Evolutionary conservation across 2,113 vertebrate genomes (phyloP).

Genomic region (Leuciscus idus): DNA sequence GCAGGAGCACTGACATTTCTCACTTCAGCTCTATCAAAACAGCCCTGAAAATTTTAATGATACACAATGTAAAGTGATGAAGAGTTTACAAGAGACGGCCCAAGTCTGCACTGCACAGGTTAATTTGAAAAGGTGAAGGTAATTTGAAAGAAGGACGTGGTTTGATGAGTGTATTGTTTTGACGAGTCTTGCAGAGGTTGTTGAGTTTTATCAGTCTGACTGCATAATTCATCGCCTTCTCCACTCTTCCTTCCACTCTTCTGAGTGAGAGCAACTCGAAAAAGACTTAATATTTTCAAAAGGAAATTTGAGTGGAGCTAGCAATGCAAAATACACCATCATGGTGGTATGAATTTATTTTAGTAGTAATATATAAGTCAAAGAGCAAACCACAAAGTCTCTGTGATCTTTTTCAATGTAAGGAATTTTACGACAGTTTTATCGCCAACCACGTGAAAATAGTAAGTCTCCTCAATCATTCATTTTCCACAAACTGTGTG

Average conservation of each 20-base stretch:
- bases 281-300: neutral
- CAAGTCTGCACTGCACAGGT: slow-evolving; percentile 16
- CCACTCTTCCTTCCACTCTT: neutral
- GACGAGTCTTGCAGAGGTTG: neutral
- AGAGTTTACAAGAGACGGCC: neutral
- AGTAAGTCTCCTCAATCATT: neutral
- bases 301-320: neutral
- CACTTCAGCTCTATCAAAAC: slow-evolving; percentile 54
- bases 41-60: slow-evolving; percentile 36
- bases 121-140: slow-evolving; percentile 9
- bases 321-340: neutral
- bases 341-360: neutral
- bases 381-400: no score
- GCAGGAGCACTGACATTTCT: slow-evolving; percentile 68
- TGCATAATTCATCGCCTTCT: slow-evolving; percentile 2
- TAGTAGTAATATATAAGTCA: neutral
- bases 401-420: neutral
- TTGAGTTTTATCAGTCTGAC: neutral
- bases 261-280: neutral
- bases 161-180: slow-evolving; percentile 18
- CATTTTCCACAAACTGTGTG: no score
- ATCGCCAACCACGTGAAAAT: neutral
- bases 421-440: neutral
- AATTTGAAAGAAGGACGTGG: neutral
- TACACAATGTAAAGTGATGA: slow-evolving; percentile 37